Evolutionary conservation across 2,888 invertebrate species (phyloP).

Genomic region (Dasypolia templi): DNA sequence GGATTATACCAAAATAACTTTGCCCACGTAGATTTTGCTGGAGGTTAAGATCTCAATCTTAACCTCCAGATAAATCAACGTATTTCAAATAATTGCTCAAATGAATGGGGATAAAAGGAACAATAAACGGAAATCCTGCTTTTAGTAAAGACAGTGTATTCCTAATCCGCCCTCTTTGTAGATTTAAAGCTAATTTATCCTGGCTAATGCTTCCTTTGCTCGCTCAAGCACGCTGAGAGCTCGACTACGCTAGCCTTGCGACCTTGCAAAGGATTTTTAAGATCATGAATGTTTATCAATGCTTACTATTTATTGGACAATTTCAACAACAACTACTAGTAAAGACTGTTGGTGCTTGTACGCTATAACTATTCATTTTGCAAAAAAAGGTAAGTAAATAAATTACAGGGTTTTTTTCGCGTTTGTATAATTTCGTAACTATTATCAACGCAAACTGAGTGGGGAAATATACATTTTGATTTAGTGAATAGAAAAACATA

Average conservation of each 20-base stretch:
- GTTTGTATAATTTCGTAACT: not conserved
- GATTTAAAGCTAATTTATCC: conserved; percentile 52
- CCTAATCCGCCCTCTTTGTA: conserved; percentile 38
- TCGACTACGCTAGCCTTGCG: conserved; percentile 6
- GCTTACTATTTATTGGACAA: not conserved
- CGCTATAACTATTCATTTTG: not conserved
- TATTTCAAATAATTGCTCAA: conserved; percentile 39
- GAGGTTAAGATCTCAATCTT: too few species aligned
- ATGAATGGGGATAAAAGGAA: conserved; percentile 13
- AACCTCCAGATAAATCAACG: conserved; percentile 7
- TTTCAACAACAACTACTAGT: not conserved
- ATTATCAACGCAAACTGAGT: not conserved
- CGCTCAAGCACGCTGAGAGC: conserved; percentile 20
- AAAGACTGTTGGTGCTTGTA: not conserved
- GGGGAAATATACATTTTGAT: too few species aligned
- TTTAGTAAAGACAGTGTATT: conserved; percentile 29
- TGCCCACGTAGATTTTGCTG: not conserved
- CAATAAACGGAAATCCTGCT: conserved; percentile 22
- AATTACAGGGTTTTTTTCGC: not conserved
- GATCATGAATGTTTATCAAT: conserved; percentile 2
- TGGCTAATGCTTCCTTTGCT: conserved; percentile 40
- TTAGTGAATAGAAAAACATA: too few species aligned
- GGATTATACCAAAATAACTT: conserved; percentile 1
- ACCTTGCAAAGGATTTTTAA: conserved; percentile 22
- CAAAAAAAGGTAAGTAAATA: not conserved